Evolutionary conservation across 1,140 invertebrate species (phyloP).

Genomic region (Drosophila rufa): DNA sequence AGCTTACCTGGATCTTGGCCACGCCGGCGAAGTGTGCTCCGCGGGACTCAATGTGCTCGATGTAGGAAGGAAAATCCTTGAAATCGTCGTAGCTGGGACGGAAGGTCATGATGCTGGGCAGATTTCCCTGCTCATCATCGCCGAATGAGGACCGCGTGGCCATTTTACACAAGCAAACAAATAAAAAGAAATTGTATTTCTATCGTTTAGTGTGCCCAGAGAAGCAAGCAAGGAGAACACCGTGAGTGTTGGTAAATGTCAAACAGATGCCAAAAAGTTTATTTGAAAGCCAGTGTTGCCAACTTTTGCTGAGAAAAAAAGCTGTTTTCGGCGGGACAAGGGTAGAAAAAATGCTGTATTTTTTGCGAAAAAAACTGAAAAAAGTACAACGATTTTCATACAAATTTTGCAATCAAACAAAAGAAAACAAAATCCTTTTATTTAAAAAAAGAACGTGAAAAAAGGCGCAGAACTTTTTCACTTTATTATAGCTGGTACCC

Average conservation of each 20-base stretch:
- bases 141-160: conserved; percentile 42
- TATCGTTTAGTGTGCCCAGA: conserved; percentile 14
- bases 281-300: not conserved
- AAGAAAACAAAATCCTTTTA: no score
- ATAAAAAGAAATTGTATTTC: not conserved
- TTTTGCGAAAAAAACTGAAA: no score
- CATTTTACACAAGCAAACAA: conserved; percentile 44
- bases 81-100: conserved; percentile 98
- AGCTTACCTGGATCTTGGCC: conserved; percentile 90
- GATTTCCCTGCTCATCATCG: conserved; percentile 38
- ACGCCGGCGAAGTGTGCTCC: conserved; percentile 97
- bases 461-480: no score
- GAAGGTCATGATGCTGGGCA: conserved; percentile 93
- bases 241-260: not conserved
- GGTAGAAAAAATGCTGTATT: no score
- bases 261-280: not conserved
- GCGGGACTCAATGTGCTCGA: conserved; percentile 95
- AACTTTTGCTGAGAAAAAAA: no score
- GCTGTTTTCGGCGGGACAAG: no score
- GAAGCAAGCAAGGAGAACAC: no score
- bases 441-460: no score
- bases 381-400: no score
- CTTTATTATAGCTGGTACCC: no score
- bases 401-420: no score
- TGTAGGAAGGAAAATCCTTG: conserved; percentile 95